Evolutionary conservation across 2,888 invertebrate genomes (phyloP), one percentile per base, ranked within the genome.

Genomic region (Drosophila crucigera): DNA sequence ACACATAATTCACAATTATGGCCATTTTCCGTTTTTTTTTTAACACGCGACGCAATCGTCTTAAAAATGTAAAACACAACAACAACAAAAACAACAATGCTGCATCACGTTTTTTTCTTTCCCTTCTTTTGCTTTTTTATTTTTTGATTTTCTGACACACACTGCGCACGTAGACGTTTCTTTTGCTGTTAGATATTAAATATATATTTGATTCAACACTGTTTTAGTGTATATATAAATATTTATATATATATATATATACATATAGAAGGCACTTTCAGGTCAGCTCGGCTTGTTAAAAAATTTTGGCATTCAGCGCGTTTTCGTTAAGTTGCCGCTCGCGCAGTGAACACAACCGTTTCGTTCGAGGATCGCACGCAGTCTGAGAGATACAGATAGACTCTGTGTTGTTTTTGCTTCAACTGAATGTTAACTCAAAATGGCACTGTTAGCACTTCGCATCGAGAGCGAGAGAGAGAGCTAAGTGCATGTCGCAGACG

Each of bases 341-440:
- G 62, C 65, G 68, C 68, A 76, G 47, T 73, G 73, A 73, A 80
- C 78, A 90, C 91, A 89, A 92, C 86, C 78, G 84, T 81, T 79
- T 85, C 83, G 89, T 82, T 82, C 81, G 88, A 90, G 75, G 91
- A 91, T 92, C 91, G 85, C 88, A 89, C 82, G 82, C 90, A 91
- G 89, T 92, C 91, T 92, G 91, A 91, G 85, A 80, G 73, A 74
- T 78, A 66, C 74, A 80, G 68, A 80, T 41, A 78, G 47, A 55
- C 50, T 43, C 53, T 55, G 61, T 56, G 41, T 59, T 74, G 76
- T 76, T 56, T 63, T 71, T 80, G 50, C 61, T 39, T 53, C n/a
- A 7, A 28, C 11, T 11, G 28, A 14, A 50, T 79, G 81, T 77
- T 73, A 76, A 80, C 79, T 81, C 79, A 59, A 56, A 76, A 77